A percentile compares a stretch with the other conserved stretches of the same genome.
phyloP scores from a whole-genome alignment of 2,888 invertebrate genomes.

The Lamellibrachia satsuma region DNA sequence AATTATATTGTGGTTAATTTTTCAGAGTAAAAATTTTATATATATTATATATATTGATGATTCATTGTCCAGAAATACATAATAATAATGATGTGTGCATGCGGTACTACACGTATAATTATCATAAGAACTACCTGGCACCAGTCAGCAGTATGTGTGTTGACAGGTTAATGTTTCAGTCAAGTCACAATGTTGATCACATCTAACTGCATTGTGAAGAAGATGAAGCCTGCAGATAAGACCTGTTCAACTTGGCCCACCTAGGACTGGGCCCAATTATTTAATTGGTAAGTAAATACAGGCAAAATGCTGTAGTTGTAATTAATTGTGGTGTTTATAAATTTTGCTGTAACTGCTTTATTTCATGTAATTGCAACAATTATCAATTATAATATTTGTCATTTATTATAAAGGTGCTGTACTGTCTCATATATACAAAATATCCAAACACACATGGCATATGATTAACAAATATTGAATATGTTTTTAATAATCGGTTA shows the following conservation, averaged over 20 bases:
- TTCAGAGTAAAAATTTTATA: neutral
- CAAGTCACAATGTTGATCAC: neutral
- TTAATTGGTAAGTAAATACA: neutral
- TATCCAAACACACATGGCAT: neutral
- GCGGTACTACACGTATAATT: no score
- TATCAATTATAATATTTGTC: neutral
- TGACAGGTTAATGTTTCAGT: neutral
- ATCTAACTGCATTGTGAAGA: neutral
- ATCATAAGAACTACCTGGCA: no score
- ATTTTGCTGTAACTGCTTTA: neutral
- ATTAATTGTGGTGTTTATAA: neutral
- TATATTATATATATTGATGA: neutral
- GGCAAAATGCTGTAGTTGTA: neutral
- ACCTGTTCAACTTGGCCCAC: no score
- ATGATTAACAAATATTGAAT: neutral
- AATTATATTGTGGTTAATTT: neutral
- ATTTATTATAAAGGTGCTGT: no score
- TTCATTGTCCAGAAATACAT: no score
- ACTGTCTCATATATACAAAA: neutral
- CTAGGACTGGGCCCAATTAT: no score
- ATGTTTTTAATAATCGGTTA: neutral
- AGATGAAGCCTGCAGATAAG: neutral
- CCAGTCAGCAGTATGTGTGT: neutral
- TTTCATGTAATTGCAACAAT: neutral
- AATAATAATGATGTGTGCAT: neutral